A percentile compares a stretch with the other conserved stretches of the same genome.
Conservation (phyloP, 1,140 invertebrate species). For the Dendrolimus punctatus region DNA sequence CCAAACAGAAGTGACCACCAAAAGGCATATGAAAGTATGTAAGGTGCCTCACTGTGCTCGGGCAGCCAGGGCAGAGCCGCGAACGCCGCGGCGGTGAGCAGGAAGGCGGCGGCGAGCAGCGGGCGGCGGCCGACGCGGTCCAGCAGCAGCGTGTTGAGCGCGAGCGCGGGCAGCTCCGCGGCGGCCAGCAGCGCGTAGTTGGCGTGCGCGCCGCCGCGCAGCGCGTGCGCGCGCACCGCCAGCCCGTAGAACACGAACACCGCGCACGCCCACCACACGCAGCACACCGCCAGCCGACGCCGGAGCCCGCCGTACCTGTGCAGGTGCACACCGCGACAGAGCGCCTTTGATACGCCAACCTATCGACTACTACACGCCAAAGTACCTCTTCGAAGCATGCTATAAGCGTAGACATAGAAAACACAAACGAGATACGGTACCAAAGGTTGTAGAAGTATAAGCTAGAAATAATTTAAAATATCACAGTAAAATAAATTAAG, state of each 20-base stretch:
- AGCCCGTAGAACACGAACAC: conserved; percentile 62
- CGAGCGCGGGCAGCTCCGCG: conserved; percentile 48
- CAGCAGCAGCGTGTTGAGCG: conserved; percentile 48
- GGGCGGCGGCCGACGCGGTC: conserved; percentile 46
- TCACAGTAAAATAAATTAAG: no score
- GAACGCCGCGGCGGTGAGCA: conserved; percentile 38
- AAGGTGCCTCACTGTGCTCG: conserved; percentile 15
- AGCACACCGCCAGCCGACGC: conserved; percentile 42
- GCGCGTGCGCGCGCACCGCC: conserved; percentile 46
- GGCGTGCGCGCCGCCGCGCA: conserved; percentile 42
- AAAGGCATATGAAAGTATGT: neutral
- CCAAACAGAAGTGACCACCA: no score
- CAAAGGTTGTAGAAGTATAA: no score
- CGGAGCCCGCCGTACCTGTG: conserved; percentile 47
- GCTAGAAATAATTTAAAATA: no score
- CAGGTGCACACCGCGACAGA: conserved; percentile 1
- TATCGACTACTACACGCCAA: no score
- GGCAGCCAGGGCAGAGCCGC: conserved; percentile 40
- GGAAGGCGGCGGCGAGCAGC: conserved; percentile 44
- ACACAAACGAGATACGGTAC: no score
- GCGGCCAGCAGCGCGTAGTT: conserved; percentile 56
- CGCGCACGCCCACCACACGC: conserved; percentile 50
- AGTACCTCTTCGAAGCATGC: no score
- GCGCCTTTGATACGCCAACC: no score
- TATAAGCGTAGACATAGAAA: no score